Base-by-base conservation (phyloP, 2,888 invertebrate genomes). In the Rhodophaea formosa region DNA sequence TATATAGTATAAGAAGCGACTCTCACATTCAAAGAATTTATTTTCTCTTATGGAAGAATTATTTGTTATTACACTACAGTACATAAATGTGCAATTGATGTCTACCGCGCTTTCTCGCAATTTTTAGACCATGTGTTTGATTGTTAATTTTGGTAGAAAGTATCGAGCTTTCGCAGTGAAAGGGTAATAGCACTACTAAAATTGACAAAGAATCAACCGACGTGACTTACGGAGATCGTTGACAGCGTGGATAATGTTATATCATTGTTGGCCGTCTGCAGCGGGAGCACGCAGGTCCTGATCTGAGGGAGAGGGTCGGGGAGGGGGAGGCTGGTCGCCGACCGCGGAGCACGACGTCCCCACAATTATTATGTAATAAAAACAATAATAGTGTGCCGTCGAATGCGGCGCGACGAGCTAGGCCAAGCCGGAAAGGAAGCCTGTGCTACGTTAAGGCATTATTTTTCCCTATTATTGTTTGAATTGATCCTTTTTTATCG, bases 321-420 rank as follows among this genome's bases (percentile, higher is more conserved):
- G 59, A 7, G 47, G 30, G 30, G 58, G 60, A 59, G 57, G 69
- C 23, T 52, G 79, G 79, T 83, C 80, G 71, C 60, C 75, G 85
- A 83, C 84, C 82, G 79, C 68, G 62, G 67, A 69, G 74, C 77
- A 76, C 80, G 79, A 77, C 75, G 76, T 75, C 76, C 70, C 67
- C 73, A 76, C 79, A 79, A 82, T 82, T 83, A 79, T 81, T 80
- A 81, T 77, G 77, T 81, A 82, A 85, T 83, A 84, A 80, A 82
- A 81, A 39, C 39, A 81, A 80, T 77, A 77, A 77, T 74, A 77
- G 74, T 69, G 72, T 69, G 72, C 74, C 73, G 74, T 75, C 72
- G 64, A 72, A 75, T 70, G 67, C 65, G 77, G 79, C 78, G 71
- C 80, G 77, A 14, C 17, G 72, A 66, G 63, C 68, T 60, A 63